Conservation (phyloP, 2,113 vertebrate genomes). For the Andinoacara biseriatus region DNA sequence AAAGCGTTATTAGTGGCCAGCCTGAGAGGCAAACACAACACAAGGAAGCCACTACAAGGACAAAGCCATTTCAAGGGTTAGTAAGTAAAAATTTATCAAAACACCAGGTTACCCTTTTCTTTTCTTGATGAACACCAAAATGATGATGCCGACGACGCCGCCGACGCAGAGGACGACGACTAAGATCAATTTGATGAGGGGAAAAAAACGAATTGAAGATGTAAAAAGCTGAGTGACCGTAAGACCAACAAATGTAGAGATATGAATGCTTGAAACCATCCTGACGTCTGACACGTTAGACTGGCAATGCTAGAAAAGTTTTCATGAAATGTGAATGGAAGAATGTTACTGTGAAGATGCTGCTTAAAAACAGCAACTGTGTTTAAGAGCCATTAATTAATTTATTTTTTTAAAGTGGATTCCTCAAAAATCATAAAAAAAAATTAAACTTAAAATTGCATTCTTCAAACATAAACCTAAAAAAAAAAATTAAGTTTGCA, state of each 20-base stretch:
- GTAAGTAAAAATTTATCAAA: background rate
- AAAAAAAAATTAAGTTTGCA: fast-evolving
- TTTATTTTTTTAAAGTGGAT: no score
- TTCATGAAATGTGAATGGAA: fast-evolving
- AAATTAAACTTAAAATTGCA: background rate
- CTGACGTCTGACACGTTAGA: background rate
- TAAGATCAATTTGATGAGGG: background rate
- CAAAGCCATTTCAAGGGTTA: background rate
- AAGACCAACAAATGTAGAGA: background rate
- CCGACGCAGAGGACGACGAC: no score
- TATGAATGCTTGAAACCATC: background rate
- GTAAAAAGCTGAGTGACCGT: background rate
- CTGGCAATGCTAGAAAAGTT: no score
- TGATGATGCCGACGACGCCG: no score
- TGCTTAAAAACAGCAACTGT: background rate
- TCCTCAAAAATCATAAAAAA: no score
- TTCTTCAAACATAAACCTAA: background rate
- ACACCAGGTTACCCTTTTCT: constrained; percentile 38
- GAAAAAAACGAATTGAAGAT: background rate
- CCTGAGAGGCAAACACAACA: background rate
- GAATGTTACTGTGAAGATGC: fast-evolving
- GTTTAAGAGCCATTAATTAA: no score
- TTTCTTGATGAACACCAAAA: background rate
- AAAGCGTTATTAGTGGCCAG: fast-evolving
- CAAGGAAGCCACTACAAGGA: background rate